phyloP scores from a whole-genome alignment of 2,888 invertebrate species.

The Diarsia mendica region DNA sequence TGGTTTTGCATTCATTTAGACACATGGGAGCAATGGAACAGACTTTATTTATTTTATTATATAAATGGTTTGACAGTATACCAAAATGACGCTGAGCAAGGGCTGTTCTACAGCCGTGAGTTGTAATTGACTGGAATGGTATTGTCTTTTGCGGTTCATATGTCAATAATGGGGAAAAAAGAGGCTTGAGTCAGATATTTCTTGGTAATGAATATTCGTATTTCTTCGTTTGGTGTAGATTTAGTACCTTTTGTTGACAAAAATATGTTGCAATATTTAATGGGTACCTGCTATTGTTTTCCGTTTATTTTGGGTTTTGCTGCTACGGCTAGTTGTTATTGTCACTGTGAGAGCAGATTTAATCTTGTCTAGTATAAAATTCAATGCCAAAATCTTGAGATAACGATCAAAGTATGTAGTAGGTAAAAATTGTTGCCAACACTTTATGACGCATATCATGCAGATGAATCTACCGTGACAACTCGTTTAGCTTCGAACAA shows the following conservation, averaged over 20 bases:
- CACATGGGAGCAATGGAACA: too few species aligned
- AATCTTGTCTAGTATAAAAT: background rate
- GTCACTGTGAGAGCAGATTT: background rate
- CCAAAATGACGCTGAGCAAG: too few species aligned
- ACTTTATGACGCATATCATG: background rate
- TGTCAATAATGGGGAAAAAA: slow-evolving; percentile 31
- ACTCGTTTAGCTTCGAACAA: background rate
- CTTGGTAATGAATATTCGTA: background rate
- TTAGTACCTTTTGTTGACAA: too few species aligned
- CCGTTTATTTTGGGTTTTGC: too few species aligned
- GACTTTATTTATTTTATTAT: too few species aligned
- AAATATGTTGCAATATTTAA: background rate
- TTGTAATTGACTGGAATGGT: too few species aligned
- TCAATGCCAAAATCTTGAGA: background rate
- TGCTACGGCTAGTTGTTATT: background rate
- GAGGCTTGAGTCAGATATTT: background rate
- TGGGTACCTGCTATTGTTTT: background rate
- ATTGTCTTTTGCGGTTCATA: too few species aligned
- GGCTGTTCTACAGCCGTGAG: too few species aligned
- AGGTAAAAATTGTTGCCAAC: background rate
- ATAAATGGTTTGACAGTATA: too few species aligned
- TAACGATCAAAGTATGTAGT: background rate
- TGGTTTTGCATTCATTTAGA: too few species aligned
- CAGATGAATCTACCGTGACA: background rate
- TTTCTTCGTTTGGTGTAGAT: background rate